phyloP scores from a whole-genome alignment of 2,888 invertebrate species.

The Lasioglossum malachurum region DNA sequence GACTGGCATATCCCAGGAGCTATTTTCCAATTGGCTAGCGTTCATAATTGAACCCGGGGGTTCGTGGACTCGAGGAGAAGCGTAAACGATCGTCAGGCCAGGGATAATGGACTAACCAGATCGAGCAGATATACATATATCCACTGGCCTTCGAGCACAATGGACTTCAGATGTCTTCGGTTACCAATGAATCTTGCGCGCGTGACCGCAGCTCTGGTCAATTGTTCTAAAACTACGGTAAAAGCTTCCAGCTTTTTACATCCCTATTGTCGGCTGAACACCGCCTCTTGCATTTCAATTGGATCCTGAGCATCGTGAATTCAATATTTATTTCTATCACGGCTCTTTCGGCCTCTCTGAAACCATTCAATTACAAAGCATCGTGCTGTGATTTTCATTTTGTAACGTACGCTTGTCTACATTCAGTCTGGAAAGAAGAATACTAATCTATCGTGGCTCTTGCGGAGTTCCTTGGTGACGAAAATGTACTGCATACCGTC shows the following conservation, averaged over 20 bases:
- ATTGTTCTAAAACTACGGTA: conserved; percentile 25
- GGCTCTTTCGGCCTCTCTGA: neutral
- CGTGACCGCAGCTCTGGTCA: conserved; percentile 52
- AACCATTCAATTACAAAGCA: neutral
- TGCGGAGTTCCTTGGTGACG: too few species aligned
- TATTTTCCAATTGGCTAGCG: conserved; percentile 80
- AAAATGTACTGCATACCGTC: too few species aligned
- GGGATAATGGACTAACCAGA: conserved; percentile 29
- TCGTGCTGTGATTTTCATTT: neutral
- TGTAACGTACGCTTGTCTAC: too few species aligned
- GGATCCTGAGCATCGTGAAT: neutral
- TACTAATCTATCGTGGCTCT: too few species aligned
- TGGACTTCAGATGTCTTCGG: conserved; percentile 64
- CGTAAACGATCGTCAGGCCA: conserved; percentile 72
- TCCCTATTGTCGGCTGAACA: conserved; percentile 11
- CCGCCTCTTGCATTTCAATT: conserved; percentile 15
- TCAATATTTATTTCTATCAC: neutral
- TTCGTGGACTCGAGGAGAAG: conserved; percentile 51
- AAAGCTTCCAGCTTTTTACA: conserved; percentile 15
- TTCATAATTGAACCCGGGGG: conserved; percentile 76
- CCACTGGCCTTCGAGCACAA: conserved; percentile 57
- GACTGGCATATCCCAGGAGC: conserved; percentile 70
- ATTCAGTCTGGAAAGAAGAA: too few species aligned
- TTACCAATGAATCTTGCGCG: conserved; percentile 54
- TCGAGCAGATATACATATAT: conserved; percentile 17